A percentile compares a stretch with the other conserved stretches of the same genome.
Conservation (phyloP, 2,888 invertebrate species). For the Nemoura dubitans region DNA sequence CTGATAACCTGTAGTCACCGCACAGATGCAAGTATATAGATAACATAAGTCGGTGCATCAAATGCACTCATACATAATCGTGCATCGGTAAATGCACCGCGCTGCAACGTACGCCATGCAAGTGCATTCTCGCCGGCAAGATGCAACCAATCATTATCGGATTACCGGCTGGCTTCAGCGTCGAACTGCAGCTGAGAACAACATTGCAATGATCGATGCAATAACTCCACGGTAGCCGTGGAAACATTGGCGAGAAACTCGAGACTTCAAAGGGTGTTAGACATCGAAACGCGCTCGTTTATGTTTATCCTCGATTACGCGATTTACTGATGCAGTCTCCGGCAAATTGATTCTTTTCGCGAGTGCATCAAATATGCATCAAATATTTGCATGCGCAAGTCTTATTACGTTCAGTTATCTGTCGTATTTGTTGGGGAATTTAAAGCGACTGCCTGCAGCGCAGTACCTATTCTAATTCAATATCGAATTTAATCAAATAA, state of each 20-base stretch:
- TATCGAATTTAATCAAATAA: too few species aligned
- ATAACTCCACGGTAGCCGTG: not conserved
- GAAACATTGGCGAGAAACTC: not conserved
- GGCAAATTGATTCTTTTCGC: not conserved
- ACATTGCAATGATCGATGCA: not conserved
- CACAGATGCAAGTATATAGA: too few species aligned
- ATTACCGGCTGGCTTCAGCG: not conserved
- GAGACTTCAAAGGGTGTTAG: not conserved
- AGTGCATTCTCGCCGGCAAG: not conserved
- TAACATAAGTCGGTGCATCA: too few species aligned
- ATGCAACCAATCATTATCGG: slow-evolving; percentile 8
- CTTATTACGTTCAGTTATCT: not conserved
- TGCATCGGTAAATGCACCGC: too few species aligned
- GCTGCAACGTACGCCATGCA: not conserved
- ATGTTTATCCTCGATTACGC: not conserved
- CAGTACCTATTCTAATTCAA: too few species aligned
- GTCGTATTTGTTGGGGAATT: not conserved
- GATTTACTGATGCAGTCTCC: not conserved
- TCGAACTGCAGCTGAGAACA: not conserved
- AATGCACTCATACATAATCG: too few species aligned
- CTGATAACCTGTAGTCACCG: too few species aligned
- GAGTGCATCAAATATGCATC: not conserved
- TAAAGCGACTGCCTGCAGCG: too few species aligned
- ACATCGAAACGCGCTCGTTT: not conserved
- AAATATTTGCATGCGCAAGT: not conserved